Conservation (phyloP, 2,113 vertebrate genomes). For the Hemibagrus wyckioides region DNA sequence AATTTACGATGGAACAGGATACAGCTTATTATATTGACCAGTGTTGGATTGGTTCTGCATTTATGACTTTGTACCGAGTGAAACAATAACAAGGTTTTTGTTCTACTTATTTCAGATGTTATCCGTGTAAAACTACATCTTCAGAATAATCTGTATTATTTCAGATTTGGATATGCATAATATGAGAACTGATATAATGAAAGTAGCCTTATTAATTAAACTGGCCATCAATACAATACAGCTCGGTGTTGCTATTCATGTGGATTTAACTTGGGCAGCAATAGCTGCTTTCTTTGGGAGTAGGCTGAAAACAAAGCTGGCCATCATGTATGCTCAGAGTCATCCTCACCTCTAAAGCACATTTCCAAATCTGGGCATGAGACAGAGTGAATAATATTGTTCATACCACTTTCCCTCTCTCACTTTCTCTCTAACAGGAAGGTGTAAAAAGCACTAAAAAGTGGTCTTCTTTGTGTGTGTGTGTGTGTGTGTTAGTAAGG, state of each 20-base stretch:
- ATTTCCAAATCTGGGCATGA: slow-evolving; percentile 36
- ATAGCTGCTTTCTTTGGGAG: neutral
- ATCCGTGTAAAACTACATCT: neutral
- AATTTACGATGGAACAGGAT: neutral
- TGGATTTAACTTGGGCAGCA: neutral
- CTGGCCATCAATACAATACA: neutral
- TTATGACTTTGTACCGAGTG: neutral
- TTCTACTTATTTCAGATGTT: neutral
- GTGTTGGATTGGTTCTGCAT: neutral
- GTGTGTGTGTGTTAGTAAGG: slow-evolving; percentile 24
- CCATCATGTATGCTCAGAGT: neutral
- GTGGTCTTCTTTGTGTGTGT: slow-evolving; percentile 1
- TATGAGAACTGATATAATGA: neutral
- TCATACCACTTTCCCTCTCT: slow-evolving; percentile 4
- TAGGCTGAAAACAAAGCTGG: slow-evolving; percentile 1
- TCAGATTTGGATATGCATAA: neutral
- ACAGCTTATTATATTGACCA: neutral
- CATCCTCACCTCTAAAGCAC: slow-evolving; percentile 30
- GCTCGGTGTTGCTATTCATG: neutral
- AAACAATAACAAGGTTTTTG: neutral
- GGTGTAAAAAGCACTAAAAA: neutral
- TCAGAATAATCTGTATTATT: neutral
- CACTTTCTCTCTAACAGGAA: neutral
- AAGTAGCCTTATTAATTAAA: neutral
- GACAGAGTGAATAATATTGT: slow-evolving; percentile 49